These are phyloP conservation scores for Holcopasites calliopsidis DNA, from an alignment of 1,140 invertebrate genomes.

Conservation along the genomic window DNA sequence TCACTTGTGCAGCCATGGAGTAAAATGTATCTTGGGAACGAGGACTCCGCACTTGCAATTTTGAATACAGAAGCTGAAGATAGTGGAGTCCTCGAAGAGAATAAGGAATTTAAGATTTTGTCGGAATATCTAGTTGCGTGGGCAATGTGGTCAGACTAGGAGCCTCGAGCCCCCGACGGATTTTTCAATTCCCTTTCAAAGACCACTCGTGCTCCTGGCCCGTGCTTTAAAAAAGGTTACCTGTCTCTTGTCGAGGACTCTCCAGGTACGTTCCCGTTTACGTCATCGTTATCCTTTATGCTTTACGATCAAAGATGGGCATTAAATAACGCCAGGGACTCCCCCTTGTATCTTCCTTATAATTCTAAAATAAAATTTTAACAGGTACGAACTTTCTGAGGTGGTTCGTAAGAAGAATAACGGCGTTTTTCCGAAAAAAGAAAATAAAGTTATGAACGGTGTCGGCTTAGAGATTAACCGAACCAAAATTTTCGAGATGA, in stretches of 20 bases:
- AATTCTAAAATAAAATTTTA: not conserved
- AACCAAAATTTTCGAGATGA: not conserved
- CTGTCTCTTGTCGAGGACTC: not conserved
- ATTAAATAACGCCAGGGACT: too few species aligned
- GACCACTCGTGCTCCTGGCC: not conserved
- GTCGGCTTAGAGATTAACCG: too few species aligned
- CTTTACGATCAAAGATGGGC: not conserved
- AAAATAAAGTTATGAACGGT: too few species aligned
- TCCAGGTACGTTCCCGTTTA: not conserved
- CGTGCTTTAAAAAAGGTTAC: not conserved
- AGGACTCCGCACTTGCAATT: too few species aligned
- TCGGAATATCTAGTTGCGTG: too few species aligned
- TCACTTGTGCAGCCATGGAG: too few species aligned
- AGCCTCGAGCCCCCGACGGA: not conserved
- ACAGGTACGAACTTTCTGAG: too few species aligned
- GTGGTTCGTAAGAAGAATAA: not conserved
- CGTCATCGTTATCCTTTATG: constrained; percentile 18
- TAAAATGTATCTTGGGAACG: too few species aligned
- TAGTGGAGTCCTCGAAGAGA: too few species aligned
- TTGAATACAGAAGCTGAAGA: too few species aligned
- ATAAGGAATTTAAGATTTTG: not conserved
- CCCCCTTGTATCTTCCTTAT: not conserved
- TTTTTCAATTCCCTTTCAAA: not conserved
- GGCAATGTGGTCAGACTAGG: not conserved
- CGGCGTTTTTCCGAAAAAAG: not conserved